These are phyloP conservation scores for Cyanoderma ruficeps DNA, from an alignment of 2,113 vertebrate genomes.

Conservation along the genomic window DNA sequence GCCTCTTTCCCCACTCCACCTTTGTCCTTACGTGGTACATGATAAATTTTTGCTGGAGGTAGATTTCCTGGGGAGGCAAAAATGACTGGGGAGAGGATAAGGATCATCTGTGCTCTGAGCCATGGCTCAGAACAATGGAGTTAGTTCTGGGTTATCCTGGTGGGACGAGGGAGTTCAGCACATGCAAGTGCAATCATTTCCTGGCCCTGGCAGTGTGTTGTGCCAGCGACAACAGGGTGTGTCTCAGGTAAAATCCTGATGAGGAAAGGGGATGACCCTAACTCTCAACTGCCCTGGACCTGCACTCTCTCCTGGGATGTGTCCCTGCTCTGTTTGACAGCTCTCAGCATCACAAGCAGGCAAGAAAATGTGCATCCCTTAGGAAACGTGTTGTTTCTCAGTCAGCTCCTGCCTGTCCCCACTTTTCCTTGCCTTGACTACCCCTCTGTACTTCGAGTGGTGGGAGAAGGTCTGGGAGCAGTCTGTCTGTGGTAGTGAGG, in stretches of 20 bases:
- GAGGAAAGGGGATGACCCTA: background rate
- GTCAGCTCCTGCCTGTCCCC: fast-evolving
- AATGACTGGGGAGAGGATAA: background rate
- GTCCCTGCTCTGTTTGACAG: background rate
- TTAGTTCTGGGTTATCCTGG: background rate
- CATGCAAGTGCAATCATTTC: fast-evolving
- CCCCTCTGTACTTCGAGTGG: background rate
- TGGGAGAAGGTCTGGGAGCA: background rate
- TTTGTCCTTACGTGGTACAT: background rate
- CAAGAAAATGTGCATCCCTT: background rate
- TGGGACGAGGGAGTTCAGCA: background rate
- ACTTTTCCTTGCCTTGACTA: background rate
- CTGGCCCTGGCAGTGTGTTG: background rate
- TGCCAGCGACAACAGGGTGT: background rate
- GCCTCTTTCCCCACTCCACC: background rate
- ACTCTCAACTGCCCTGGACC: background rate
- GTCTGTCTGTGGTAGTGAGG: background rate
- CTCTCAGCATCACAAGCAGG: background rate
- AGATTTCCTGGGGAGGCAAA: background rate
- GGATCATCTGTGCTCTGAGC: background rate
- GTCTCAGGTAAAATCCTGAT: background rate
- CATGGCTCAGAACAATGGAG: background rate
- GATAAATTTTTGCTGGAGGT: background rate
- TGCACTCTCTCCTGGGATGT: background rate
- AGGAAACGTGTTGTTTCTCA: background rate